Conservation (phyloP, 2,797 vertebrate species). For the Cossypha niveicapilla region DNA sequence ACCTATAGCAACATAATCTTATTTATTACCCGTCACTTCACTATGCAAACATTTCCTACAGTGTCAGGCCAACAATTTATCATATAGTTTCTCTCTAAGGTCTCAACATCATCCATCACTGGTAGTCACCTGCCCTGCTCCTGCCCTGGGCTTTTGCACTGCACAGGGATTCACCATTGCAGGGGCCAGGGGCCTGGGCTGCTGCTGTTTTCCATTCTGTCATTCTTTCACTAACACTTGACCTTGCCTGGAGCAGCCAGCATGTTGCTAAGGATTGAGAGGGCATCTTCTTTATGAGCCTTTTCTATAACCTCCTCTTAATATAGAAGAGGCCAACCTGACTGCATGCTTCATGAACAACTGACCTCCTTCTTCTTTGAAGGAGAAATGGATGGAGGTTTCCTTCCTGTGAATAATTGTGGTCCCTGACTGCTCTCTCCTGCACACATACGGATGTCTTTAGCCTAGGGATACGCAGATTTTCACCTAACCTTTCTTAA, state of each 20-base stretch:
- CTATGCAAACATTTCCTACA: constrained; percentile 16
- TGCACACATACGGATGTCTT: not conserved
- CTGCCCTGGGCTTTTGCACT: not conserved
- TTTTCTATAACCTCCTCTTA: not conserved
- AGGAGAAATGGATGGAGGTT: not conserved
- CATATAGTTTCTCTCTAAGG: not conserved
- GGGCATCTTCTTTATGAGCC: not conserved
- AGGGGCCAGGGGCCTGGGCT: not conserved
- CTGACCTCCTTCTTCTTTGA: not conserved
- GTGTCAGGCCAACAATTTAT: constrained; percentile 22
- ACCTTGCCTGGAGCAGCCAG: not conserved
- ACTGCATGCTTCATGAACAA: not conserved
- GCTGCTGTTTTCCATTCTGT: not conserved
- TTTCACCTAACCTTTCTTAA: not conserved
- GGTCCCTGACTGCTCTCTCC: not conserved
- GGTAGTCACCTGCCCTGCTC: not conserved
- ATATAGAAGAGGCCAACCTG: not conserved
- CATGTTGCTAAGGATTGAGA: fast-evolving
- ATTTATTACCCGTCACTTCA: constrained; percentile 8
- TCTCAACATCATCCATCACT: constrained; percentile 4
- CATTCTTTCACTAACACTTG: not conserved
- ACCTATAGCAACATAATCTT: constrained; percentile 10
- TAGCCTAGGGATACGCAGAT: not conserved
- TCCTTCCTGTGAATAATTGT: not conserved
- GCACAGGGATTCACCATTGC: not conserved